These are phyloP conservation scores for Actinostola sp. DNA, from an alignment of 92 coral and sea anemone genomes.

Conservation along the genomic window DNA sequence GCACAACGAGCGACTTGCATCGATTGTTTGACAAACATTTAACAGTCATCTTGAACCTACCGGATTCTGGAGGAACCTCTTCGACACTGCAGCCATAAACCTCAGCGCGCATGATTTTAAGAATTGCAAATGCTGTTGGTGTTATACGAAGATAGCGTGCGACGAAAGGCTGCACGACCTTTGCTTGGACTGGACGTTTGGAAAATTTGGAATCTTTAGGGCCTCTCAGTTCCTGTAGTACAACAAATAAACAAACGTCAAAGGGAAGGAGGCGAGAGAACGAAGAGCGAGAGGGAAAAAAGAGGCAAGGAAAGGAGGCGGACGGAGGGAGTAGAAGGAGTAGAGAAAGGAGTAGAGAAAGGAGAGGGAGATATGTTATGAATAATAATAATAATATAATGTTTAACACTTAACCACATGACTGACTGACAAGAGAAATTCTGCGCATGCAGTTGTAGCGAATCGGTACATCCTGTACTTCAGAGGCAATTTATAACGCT, in stretches of 20 bases:
- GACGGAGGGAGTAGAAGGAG: neutral
- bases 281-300: neutral
- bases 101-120: constrained; percentile 80
- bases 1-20: neutral
- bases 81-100: constrained; percentile 83
- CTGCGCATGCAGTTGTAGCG: no score
- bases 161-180: constrained; percentile 60
- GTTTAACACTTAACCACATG: no score
- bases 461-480: no score
- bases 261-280: neutral
- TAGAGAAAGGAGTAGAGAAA: no score
- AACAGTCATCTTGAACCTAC: constrained; percentile 43
- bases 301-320: neutral
- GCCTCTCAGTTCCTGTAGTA: constrained; percentile 74
- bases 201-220: constrained; percentile 64
- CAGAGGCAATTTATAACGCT: no score
- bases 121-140: constrained; percentile 55
- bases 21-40: neutral
- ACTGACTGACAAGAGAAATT: no score
- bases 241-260: no score
- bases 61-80: constrained; percentile 62
- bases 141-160: constrained; percentile 81
- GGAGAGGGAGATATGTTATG: no score
- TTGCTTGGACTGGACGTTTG: constrained; percentile 52
- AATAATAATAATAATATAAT: no score